These are phyloP conservation scores for Scaptomyza hsui DNA, from an alignment of 1,140 invertebrate genomes.

Conservation along the genomic window DNA sequence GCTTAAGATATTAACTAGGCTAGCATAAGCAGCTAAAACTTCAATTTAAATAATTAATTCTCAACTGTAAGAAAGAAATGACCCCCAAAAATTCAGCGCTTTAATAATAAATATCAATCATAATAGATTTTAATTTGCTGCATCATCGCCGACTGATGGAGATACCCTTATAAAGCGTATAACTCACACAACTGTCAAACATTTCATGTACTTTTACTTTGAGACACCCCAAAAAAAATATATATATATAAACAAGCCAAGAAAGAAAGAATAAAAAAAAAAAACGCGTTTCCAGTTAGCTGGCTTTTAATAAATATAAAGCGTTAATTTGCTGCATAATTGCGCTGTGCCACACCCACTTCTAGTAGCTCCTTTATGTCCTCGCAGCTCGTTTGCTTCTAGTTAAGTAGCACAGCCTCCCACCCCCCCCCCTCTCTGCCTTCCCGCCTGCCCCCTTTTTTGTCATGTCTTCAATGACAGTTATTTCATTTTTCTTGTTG, in stretches of 20 bases:
- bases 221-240: conserved; percentile 32
- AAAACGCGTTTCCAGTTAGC: conserved; percentile 56
- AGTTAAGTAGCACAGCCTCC: conserved; percentile 76
- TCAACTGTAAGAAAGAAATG: too few species aligned
- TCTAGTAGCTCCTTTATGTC: conserved; percentile 53
- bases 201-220: conserved; percentile 20
- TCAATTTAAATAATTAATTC: not conserved
- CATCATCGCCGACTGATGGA: conserved; percentile 30
- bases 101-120: conserved; percentile 60
- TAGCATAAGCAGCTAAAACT: not conserved
- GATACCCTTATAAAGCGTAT: conserved; percentile 9
- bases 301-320: conserved; percentile 81
- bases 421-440: conserved; percentile 11
- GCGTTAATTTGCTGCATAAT: conserved; percentile 82
- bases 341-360: conserved; percentile 73
- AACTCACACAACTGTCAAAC: conserved; percentile 55
- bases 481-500: conserved; percentile 82
- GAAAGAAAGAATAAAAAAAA: conserved; percentile 16
- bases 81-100: not conserved
- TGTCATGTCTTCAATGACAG: conserved; percentile 79
- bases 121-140: conserved; percentile 53
- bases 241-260: not conserved
- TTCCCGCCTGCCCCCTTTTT: conserved; percentile 49
- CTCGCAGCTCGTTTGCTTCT: conserved; percentile 51
- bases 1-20: not conserved